Conservation (phyloP, 2,888 invertebrate genomes). For the Amphiduros pacificus region DNA sequence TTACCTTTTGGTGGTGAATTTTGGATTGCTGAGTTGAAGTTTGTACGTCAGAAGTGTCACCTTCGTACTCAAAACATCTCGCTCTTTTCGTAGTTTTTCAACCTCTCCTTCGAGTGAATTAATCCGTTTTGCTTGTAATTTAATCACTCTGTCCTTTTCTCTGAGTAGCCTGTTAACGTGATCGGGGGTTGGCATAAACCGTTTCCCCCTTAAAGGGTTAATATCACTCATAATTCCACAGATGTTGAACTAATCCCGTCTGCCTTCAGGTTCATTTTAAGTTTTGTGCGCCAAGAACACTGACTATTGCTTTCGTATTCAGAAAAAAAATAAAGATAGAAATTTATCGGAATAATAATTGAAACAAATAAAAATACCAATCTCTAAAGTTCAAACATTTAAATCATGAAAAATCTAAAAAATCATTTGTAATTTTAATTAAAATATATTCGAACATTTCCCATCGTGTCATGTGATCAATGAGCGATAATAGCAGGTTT, state of each 20-base stretch:
- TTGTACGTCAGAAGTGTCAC: constrained; percentile 28
- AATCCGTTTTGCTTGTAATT: constrained; percentile 27
- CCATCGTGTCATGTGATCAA: constrained; percentile 1
- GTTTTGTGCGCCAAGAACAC: too few relatives aligned
- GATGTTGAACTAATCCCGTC: too few relatives aligned
- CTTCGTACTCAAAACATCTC: constrained; percentile 26
- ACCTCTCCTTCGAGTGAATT: constrained; percentile 24
- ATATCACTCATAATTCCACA: constrained; percentile 8
- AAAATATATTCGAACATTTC: too few relatives aligned
- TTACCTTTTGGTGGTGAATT: too few relatives aligned
- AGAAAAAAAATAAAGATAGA: too few relatives aligned
- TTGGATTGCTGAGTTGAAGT: constrained; percentile 19
- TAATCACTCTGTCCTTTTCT: constrained; percentile 27
- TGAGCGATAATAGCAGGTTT: constrained; percentile 10
- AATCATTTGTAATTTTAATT: too few relatives aligned
- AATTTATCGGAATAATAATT: too few relatives aligned
- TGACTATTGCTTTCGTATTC: too few relatives aligned
- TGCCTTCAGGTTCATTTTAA: too few relatives aligned
- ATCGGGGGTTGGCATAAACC: not conserved
- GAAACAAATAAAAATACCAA: too few relatives aligned
- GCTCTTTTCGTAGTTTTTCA: constrained; percentile 22
- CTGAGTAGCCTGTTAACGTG: constrained; percentile 15
- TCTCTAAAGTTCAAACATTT: too few relatives aligned
- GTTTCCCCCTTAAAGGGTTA: not conserved
- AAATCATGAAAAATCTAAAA: too few relatives aligned